Base-by-base conservation (phyloP, 2,797 vertebrate genomes). In the Phrynocephalus vlangalii region DNA sequence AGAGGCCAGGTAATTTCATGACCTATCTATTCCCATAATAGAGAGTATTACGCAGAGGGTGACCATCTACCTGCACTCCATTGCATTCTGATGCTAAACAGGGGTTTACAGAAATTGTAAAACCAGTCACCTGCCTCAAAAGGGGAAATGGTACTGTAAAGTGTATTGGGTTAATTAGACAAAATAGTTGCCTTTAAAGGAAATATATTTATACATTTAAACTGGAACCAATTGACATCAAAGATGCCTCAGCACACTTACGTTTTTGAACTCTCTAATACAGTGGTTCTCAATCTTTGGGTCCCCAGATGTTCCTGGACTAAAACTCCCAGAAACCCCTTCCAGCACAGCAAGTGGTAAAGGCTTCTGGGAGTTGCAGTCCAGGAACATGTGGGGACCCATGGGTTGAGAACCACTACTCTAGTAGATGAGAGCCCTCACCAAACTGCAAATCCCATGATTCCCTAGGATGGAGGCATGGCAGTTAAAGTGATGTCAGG, bases 91-190 rank as follows among this genome's bases (percentile, higher is more conserved):
- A 88, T 28, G 20, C 26, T 80, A 76, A 88, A 63, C 1, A 18
- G 18, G 75, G 68, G 85, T 90, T 91, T 85, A 82, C 1, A 56
- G 56, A 73, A 84, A 63, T 38, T 89, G 87, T 89, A 88, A 92
- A 88, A 89, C 56, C 82, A 33, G 71, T 85, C 87, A 92, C 91
- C 86, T 85, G 82, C 30, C 52, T 86, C 52, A 7, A 88, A 84
- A 79, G n/a, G 89, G 87, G 88, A 63, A 91, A 87, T 6, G 1
- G 80, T 80, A 52, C 87, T 89, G 52, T 83, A 79, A 92, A 89
- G 66, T 88, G 91, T 78, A 71, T 67, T 89, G 88, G 87, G 91
- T 89, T 92, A 86, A 93, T 88, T 89, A 60, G 60, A n/a, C 28
- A 5, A 28, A 80, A 88, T 75, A 80, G 26, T 44, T 71, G 67